A percentile compares a stretch with the other conserved stretches of the same genome.
These are phyloP conservation scores for Tigriopus japonicus DNA, from an alignment of 1,140 invertebrate species.

Conservation along the genomic window DNA sequence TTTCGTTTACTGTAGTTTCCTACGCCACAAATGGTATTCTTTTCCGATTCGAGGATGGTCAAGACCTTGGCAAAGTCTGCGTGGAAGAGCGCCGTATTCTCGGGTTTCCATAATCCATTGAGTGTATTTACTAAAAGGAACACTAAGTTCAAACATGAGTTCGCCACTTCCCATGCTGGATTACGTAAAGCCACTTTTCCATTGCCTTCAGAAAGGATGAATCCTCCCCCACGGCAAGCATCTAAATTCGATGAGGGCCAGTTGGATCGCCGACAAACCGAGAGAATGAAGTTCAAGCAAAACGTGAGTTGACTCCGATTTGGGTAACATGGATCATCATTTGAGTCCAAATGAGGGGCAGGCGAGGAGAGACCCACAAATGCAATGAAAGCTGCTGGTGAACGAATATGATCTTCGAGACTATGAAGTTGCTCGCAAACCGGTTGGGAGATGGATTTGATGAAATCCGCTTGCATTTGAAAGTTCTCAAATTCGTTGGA, in stretches of 20 bases:
- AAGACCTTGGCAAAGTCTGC: slow-evolving; percentile 45
- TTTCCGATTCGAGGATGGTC: slow-evolving; percentile 47
- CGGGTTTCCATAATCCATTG: slow-evolving; percentile 54
- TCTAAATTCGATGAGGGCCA: slow-evolving; percentile 37
- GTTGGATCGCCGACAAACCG: slow-evolving; percentile 60
- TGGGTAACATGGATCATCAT: slow-evolving; percentile 37
- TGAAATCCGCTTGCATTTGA: slow-evolving; percentile 56
- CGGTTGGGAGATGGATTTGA: slow-evolving; percentile 51
- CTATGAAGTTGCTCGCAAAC: slow-evolving; percentile 35
- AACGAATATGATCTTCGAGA: slow-evolving; percentile 32
- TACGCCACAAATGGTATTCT: slow-evolving; percentile 41
- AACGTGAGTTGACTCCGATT: slow-evolving; percentile 39
- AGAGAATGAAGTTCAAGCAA: slow-evolving; percentile 51
- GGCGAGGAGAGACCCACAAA: slow-evolving; percentile 54
- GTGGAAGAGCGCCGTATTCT: slow-evolving; percentile 29
- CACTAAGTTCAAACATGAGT: slow-evolving; percentile 52
- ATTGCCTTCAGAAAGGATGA: slow-evolving; percentile 45
- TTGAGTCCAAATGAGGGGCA: slow-evolving; percentile 35
- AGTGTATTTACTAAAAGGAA: slow-evolving; percentile 50
- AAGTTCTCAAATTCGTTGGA: slow-evolving; percentile 79
- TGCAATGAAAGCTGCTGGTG: slow-evolving; percentile 43
- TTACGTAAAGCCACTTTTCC: slow-evolving; percentile 60
- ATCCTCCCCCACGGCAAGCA: slow-evolving; percentile 53
- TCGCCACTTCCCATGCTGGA: slow-evolving; percentile 58
- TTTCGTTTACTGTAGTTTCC: slow-evolving; percentile 25